Evolutionary conservation across 2,113 vertebrate genomes (phyloP).

Genomic region (Bubo bubo): DNA sequence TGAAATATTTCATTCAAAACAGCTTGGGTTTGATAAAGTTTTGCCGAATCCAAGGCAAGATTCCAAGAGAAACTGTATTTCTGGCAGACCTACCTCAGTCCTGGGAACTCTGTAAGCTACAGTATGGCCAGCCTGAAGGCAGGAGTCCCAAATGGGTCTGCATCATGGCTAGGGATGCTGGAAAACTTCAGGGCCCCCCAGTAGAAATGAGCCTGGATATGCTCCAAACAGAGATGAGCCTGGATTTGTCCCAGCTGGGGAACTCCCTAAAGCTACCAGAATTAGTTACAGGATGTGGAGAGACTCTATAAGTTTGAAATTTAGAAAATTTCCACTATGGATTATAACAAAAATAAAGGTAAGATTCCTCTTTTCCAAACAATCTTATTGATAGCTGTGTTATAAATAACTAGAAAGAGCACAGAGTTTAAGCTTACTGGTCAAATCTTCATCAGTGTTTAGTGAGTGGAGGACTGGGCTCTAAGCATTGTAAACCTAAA

Average conservation of each 20-base stretch:
- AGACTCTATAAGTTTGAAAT: not conserved
- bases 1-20: conserved; percentile 42
- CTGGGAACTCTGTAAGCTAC: conserved; percentile 43
- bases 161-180: not conserved
- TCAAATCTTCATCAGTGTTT: not conserved
- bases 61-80: conserved; percentile 32
- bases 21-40: conserved; percentile 32
- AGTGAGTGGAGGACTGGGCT: not conserved
- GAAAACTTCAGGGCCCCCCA: conserved; percentile 22
- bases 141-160: conserved; percentile 24
- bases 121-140: conserved; percentile 37
- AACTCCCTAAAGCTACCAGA: conserved; percentile 61
- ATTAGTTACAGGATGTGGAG: not conserved
- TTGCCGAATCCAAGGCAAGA: conserved; percentile 24
- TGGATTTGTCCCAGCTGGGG: conserved; percentile 40
- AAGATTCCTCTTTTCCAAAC: not conserved
- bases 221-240: conserved; percentile 41
- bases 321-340: not conserved
- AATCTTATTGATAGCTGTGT: not conserved
- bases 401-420: not conserved
- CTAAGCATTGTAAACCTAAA: not conserved
- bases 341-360: not conserved
- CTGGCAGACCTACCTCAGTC: conserved; percentile 23
- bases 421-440: not conserved
- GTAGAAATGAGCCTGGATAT: conserved; percentile 28